Evolutionary conservation across 1,140 invertebrate genomes (phyloP).

Genomic region (Lordiphosa collinella): DNA sequence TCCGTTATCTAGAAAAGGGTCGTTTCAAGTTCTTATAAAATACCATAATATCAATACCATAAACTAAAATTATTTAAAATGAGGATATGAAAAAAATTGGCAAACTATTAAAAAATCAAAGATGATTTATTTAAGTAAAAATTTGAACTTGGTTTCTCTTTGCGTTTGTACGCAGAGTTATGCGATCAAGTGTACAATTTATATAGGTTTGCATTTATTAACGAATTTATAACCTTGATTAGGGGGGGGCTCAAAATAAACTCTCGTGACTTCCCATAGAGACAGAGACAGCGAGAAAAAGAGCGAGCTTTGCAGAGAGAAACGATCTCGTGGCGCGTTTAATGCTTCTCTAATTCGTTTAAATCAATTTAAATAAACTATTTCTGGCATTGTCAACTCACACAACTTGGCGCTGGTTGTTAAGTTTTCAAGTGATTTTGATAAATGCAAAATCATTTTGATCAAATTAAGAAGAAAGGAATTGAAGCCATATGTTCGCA

Average conservation of each 20-base stretch:
- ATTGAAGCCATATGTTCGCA: constrained; percentile 12
- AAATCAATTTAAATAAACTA: constrained; percentile 68
- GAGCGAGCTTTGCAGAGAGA: constrained; percentile 3
- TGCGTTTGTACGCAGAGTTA: too few species aligned
- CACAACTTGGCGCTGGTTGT: constrained; percentile 37
- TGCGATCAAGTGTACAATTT: background rate
- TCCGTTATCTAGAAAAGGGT: too few species aligned
- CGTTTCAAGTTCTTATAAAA: too few species aligned
- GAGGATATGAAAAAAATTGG: too few species aligned
- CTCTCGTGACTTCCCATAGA: constrained; percentile 49
- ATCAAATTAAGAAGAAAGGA: constrained; percentile 11
- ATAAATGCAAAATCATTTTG: constrained; percentile 45
- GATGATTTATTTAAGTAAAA: too few species aligned
- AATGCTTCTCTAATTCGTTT: constrained; percentile 58
- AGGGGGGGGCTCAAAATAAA: constrained; percentile 37
- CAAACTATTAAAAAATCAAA: too few species aligned
- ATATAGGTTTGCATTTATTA: constrained; percentile 34
- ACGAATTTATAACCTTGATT: constrained; percentile 53
- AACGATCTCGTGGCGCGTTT: constrained; percentile 43
- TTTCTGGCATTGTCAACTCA: constrained; percentile 46
- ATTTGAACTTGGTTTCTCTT: too few species aligned
- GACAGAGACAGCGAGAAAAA: background rate
- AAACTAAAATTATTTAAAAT: too few species aligned
- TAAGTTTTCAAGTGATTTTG: constrained; percentile 52
- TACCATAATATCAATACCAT: too few species aligned